Percentiles rank a stretch among this genome's conserved stretches.
Evolutionary conservation across 2,113 vertebrate genomes (phyloP).

Genomic region (Sinocyclocheilus maitianheensis): DNA sequence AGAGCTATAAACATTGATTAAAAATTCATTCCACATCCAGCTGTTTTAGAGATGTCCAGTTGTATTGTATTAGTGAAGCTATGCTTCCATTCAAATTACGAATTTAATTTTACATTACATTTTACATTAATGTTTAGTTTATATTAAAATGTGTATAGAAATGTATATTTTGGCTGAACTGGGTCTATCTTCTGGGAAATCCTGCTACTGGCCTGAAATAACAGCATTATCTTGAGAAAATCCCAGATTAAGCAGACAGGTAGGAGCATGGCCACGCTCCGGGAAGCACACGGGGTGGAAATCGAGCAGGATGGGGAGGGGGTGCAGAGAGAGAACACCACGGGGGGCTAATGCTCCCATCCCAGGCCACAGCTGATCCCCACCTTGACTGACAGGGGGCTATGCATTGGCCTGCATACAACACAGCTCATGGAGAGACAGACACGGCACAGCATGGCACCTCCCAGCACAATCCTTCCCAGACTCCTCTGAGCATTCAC

Average conservation of each 20-base stretch:
- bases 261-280: conserved; percentile 79
- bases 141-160: neutral
- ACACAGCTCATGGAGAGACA: conserved; percentile 50
- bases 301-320: conserved; percentile 79
- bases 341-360: conserved; percentile 95
- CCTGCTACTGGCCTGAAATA: conserved; percentile 84
- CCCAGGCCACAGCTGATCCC: conserved; percentile 93
- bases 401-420: conserved; percentile 69
- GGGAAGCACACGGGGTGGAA: conserved; percentile 83
- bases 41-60: conserved; percentile 5
- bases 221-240: conserved; percentile 88
- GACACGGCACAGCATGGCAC: conserved; percentile 62
- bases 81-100: neutral
- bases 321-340: conserved; percentile 74
- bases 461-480: conserved; percentile 26
- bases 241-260: conserved; percentile 89
- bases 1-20: conserved; percentile 28
- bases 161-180: conserved; percentile 5
- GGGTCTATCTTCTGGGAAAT: conserved; percentile 75
- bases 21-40: conserved; percentile 26
- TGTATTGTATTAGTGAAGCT: neutral
- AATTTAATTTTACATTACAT: neutral
- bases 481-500: neutral
- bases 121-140: neutral
- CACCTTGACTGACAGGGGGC: conserved; percentile 89